Evolutionary conservation across 2,113 vertebrate species (phyloP), one percentile per base, ranked within the genome.

Genomic region (Copsychus sechellarum): DNA sequence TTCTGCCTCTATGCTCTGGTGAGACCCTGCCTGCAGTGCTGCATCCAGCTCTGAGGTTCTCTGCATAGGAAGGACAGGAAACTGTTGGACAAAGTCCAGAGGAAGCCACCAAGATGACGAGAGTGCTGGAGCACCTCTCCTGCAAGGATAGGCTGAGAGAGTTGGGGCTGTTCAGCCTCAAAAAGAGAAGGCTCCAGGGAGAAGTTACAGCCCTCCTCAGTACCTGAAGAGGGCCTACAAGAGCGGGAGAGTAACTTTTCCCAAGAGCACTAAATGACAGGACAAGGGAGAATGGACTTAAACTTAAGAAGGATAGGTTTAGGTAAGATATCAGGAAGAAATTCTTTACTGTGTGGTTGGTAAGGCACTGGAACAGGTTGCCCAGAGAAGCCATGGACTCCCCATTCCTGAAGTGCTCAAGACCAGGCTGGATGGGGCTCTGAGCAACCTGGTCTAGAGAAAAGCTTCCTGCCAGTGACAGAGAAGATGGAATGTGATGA

Each of bases 111-210:
- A 23, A 54, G 54, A 54, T 26, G 17, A 7, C 26, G 21, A 61
- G 47, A 53, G 11, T 9, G 21, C 9, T 34, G 38, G 29, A 69
- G 29, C 21, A 67, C 16, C n/a, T 81, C 16, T 40, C 21, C 40
- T 40, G 9, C 0, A 0, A 82, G 11, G 6, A 61, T 3, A 82
- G 38, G 29, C 47, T 53, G n/a, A 67, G 29, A 67, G 19, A 45
- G 28, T 4, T 40, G 16, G 8, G 13, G 20, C 7, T 81, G 38
- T 8, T 74, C 38, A 81, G 69, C 24, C 24, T 22, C 11, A 29
- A 60, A 54, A 80, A 48, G 34, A 78, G 8, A 17, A 53, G 40
- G 61, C 25, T 47, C 70, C n/a, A 69, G 20, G 21, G 18, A 67
- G n/a, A 53, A 3, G 2, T 25, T 31, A 47, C 5, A 67, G 54